Conservation (phyloP, 2,797 vertebrate species). For the Cephalopachus bancanus region DNA sequence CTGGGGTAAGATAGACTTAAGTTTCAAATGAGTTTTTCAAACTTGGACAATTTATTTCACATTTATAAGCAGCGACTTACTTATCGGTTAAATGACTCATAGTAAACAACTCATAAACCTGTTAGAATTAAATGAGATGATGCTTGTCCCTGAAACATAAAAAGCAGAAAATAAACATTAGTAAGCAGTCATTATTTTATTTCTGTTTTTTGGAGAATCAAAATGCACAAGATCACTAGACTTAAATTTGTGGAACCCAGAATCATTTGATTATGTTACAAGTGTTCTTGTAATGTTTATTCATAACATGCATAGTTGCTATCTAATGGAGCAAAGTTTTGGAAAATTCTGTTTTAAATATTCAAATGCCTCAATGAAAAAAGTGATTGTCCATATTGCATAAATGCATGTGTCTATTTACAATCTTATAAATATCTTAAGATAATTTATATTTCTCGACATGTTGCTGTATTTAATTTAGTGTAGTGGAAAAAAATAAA, state of each 20-base stretch:
- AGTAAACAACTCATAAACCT: background rate
- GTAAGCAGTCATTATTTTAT: background rate
- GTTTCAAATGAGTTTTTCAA: background rate
- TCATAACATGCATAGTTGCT: background rate
- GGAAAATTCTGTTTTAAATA: background rate
- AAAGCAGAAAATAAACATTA: background rate
- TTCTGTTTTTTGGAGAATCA: background rate
- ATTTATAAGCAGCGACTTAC: background rate
- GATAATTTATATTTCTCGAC: background rate
- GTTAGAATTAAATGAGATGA: background rate
- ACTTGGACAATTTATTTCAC: background rate
- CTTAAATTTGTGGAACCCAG: background rate
- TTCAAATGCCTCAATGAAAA: constrained; percentile 31
- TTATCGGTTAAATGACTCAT: background rate
- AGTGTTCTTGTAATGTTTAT: background rate
- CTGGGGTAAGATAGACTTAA: background rate
- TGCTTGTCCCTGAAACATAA: background rate
- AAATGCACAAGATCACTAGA: background rate
- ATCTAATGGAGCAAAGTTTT: background rate
- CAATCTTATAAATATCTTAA: background rate
- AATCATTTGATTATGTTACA: background rate
- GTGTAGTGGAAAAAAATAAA: background rate
- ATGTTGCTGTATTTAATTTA: background rate
- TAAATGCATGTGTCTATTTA: background rate
- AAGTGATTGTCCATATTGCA: background rate